Base-by-base conservation (phyloP, 2,888 invertebrate species). In the Alitta virens region DNA sequence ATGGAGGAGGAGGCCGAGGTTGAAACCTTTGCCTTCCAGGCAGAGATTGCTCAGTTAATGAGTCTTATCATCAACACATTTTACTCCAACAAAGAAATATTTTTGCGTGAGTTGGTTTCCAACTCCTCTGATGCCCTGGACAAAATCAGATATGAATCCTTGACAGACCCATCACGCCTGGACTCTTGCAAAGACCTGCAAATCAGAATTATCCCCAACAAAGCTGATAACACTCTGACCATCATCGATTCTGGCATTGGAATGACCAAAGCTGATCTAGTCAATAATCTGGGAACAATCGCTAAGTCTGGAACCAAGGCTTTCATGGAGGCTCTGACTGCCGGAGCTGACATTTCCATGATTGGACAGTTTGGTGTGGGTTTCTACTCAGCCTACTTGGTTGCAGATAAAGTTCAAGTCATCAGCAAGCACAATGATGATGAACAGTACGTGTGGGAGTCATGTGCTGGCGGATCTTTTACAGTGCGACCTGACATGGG, bases 301-400 rank as follows among this genome's bases (percentile, higher is more conserved):
- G 99, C 99, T 56, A 97, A 97, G 83, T 99, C 99, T 59, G 99
- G 99, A 72, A 99, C 99, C n/a, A 99, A 98, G 84, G 97, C 98
- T 2, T 99, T 99, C 86, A 99, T 99, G 99, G 99, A 99, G 84
- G 99, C 99, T 60, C 87, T 99, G 59, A 76, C 84, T 78, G 97
- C 98, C 68, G 98, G 98, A 70, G 98, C 98, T 62, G 99, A 99
- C 78, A 99, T 99, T 75, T 95, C 94, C 74, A 99, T 99, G 98
- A 99, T 99, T 83, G 99, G 99, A 84, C 98, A 99, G 85, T 99
- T 99, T 84, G 98, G 98, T 87, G 99, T 99, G 70, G 98, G 98
- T 85, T 99, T 99, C 89, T 99, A 98, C 85, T 99, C 98, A 0
- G 95, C 97, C 54, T 99, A 98, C 84, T 85, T 99, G 71, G 89